Percentiles rank a stretch among this genome's conserved stretches.
Conservation (phyloP, 2,888 invertebrate genomes). For the Athalia cordata region DNA sequence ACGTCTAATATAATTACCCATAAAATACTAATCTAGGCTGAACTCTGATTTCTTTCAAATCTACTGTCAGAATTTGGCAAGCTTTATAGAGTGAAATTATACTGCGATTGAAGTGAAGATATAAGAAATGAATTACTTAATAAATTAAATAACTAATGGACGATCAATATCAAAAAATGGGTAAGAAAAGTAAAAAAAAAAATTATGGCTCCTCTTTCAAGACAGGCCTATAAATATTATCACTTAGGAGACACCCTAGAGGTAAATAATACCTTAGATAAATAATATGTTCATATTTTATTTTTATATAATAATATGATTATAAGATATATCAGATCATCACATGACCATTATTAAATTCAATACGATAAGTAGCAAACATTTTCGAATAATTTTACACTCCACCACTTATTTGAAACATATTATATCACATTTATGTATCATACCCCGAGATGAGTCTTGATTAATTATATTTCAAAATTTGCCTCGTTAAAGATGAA, state of each 20-base stretch:
- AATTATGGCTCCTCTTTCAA: conserved; percentile 19
- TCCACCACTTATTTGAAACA: conserved; percentile 24
- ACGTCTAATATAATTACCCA: conserved; percentile 2
- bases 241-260: conserved; percentile 4
- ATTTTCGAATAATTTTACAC: conserved; percentile 34
- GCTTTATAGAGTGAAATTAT: conserved; percentile 32
- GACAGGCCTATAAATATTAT: not conserved
- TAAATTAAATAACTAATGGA: too few species aligned
- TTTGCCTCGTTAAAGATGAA: not conserved
- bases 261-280: conserved; percentile 27
- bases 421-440: not conserved
- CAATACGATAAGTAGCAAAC: not conserved
- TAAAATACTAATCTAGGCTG: not conserved
- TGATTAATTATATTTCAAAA: not conserved
- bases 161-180: not conserved
- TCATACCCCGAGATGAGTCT: too few species aligned
- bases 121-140: conserved; percentile 3
- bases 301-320: conserved; percentile 34
- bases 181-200: not conserved
- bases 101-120: not conserved
- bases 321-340: conserved; percentile 17
- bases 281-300: conserved; percentile 40
- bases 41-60: not conserved
- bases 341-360: conserved; percentile 28
- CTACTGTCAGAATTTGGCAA: conserved; percentile 38